Evolutionary conservation across 2,888 invertebrate genomes (phyloP).

Genomic region (Hymenopus coronatus): DNA sequence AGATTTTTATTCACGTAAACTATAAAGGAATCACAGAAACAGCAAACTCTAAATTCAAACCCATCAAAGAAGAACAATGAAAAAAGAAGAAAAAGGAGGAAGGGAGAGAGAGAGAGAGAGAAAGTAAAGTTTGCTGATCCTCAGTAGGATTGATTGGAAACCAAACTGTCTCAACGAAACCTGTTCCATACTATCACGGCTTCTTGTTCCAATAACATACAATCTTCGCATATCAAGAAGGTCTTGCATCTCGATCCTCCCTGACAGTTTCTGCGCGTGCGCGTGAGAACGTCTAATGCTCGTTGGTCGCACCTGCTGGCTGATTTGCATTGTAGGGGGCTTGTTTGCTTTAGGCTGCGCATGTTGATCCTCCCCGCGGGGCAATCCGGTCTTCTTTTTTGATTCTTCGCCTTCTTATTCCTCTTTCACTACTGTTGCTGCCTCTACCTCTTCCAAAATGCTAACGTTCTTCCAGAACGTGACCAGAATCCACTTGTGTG

Average conservation of each 20-base stretch:
- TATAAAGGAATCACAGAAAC: conserved; percentile 5
- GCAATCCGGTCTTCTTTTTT: background rate
- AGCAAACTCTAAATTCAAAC: conserved; percentile 8
- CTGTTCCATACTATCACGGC: background rate
- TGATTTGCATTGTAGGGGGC: background rate
- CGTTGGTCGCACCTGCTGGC: conserved; percentile 13
- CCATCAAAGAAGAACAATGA: conserved; percentile 1
- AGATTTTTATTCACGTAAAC: conserved; percentile 14
- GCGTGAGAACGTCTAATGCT: conserved; percentile 3
- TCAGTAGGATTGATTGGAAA: conserved; percentile 14
- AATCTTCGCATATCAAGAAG: conserved; percentile 20
- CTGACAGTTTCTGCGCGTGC: background rate
- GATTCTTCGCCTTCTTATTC: background rate
- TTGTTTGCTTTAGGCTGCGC: background rate
- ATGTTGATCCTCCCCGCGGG: background rate
- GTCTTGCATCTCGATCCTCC: background rate
- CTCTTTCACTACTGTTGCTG: background rate
- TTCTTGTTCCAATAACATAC: conserved; percentile 7
- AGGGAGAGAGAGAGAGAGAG: background rate
- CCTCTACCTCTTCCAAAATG: background rate
- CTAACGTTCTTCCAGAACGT: background rate
- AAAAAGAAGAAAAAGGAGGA: background rate
- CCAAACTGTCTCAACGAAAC: background rate
- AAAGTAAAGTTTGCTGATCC: background rate
- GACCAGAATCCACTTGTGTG: background rate